Conservation (phyloP, 2,888 invertebrate genomes). For the Thalpophila matura region DNA sequence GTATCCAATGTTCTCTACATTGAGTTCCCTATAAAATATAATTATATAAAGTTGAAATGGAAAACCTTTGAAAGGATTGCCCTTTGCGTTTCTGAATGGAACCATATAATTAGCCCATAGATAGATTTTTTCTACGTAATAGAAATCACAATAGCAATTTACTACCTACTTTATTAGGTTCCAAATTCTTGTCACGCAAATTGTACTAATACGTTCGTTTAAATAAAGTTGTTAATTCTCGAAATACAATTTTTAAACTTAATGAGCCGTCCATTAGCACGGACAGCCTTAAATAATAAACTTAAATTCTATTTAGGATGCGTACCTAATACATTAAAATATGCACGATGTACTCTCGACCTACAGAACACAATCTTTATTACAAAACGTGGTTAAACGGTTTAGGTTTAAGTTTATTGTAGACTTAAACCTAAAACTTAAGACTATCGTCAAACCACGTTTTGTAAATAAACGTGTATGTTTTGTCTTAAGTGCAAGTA, state of each 20-base stretch:
- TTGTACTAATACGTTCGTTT: neutral
- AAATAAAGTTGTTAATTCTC: neutral
- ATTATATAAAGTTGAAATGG: constrained; percentile 23
- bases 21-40: constrained; percentile 7
- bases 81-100: constrained; percentile 21
- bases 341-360: constrained; percentile 25
- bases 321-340: constrained; percentile 21
- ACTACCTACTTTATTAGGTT: constrained; percentile 4
- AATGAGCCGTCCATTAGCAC: constrained; percentile 44
- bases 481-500: constrained; percentile 39
- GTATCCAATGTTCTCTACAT: constrained; percentile 14
- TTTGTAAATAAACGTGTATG: no score
- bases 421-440: neutral
- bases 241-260: constrained; percentile 12
- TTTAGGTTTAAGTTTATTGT: neutral
- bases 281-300: constrained; percentile 31
- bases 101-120: constrained; percentile 21
- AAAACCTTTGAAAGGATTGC: constrained; percentile 31
- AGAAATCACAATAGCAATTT: constrained; percentile 9
- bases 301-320: constrained; percentile 16
- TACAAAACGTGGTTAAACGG: neutral
- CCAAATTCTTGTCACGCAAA: constrained; percentile 16
- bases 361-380: constrained; percentile 4
- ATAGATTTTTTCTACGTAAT: constrained; percentile 20
- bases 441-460: no score